Conservation (phyloP, 2,797 vertebrate species). For the Gymnocypris eckloni region DNA sequence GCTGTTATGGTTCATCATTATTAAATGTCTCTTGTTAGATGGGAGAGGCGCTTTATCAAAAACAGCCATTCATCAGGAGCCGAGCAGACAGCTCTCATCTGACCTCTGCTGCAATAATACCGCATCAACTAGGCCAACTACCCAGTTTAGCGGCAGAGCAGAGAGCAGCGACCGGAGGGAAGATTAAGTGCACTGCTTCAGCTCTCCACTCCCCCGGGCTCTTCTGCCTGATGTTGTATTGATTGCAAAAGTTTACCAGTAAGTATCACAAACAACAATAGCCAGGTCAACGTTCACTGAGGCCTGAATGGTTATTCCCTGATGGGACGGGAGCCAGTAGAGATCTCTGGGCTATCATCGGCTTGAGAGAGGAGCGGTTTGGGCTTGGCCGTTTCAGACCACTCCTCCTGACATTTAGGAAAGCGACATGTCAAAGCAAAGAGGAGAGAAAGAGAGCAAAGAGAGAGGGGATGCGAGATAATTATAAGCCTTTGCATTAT, state of each 20-base stretch:
- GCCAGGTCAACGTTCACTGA: conserved; percentile 93
- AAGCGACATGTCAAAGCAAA: conserved; percentile 87
- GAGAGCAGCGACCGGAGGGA: conserved; percentile 91
- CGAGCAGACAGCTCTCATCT: conserved; percentile 88
- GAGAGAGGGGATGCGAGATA: conserved; percentile 83
- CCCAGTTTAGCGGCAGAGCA: conserved; percentile 94
- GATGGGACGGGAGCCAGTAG: conserved; percentile 70
- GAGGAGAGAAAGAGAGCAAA: conserved; percentile 51
- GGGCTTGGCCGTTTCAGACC: conserved; percentile 64
- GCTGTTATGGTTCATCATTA: conserved; percentile 93
- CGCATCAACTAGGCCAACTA: conserved; percentile 97
- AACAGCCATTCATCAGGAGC: conserved; percentile 93
- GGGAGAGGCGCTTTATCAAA: conserved; percentile 89
- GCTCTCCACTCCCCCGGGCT: conserved; percentile 94
- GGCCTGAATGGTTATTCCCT: conserved; percentile 88
- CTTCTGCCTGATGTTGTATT: conserved; percentile 91
- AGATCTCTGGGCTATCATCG: conserved; percentile 56
- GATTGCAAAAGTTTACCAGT: conserved; percentile 98
- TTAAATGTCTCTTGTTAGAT: conserved; percentile 92
- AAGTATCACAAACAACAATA: conserved; percentile 98
- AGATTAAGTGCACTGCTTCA: conserved; percentile 96
- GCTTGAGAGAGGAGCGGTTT: conserved; percentile 67
- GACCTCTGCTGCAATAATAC: conserved; percentile 98
- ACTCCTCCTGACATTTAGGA: conserved; percentile 92
- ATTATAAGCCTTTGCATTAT: conserved; percentile 91